Evolutionary conservation across 2,113 vertebrate species (phyloP).

Genomic region (Acanthochromis polyacanthus): DNA sequence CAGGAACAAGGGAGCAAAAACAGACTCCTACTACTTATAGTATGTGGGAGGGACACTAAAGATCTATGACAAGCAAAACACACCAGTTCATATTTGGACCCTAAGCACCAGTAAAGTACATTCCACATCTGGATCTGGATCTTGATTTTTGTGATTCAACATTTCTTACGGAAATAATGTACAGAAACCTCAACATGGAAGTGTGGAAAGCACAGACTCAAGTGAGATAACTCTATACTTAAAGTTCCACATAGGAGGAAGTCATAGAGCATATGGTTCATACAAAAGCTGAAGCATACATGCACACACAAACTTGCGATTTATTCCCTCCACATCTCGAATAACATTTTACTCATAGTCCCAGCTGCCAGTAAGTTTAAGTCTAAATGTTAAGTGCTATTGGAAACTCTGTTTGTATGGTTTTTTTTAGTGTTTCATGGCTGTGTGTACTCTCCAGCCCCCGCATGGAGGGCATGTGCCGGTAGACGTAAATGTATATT

Average conservation of each 20-base stretch:
- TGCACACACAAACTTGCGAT: not conserved
- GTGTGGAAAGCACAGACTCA: conserved; percentile 3
- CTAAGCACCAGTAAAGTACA: not conserved
- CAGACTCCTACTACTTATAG: not conserved
- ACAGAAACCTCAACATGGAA: not conserved
- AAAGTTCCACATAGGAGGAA: not conserved
- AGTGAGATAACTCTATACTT: conserved; percentile 13
- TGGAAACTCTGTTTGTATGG: not conserved
- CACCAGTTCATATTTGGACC: not conserved
- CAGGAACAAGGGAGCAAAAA: not conserved
- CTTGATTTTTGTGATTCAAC: conserved; percentile 14
- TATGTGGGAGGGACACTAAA: not conserved
- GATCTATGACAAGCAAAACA: not conserved
- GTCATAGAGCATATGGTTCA: conserved; percentile 13
- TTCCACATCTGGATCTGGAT: not conserved
- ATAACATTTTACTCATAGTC: not conserved
- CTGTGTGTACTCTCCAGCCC: not conserved
- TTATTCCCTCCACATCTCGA: not conserved
- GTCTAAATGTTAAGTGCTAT: not conserved
- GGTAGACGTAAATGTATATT: conserved; percentile 35
- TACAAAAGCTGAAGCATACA: not conserved
- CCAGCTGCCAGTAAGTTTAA: not conserved
- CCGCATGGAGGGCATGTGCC: not conserved
- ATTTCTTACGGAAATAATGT: not conserved
- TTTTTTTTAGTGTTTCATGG: not conserved